These are phyloP conservation scores for Meiosimyza platycephala DNA, from an alignment of 2,888 invertebrate genomes.

Conservation along the genomic window DNA sequence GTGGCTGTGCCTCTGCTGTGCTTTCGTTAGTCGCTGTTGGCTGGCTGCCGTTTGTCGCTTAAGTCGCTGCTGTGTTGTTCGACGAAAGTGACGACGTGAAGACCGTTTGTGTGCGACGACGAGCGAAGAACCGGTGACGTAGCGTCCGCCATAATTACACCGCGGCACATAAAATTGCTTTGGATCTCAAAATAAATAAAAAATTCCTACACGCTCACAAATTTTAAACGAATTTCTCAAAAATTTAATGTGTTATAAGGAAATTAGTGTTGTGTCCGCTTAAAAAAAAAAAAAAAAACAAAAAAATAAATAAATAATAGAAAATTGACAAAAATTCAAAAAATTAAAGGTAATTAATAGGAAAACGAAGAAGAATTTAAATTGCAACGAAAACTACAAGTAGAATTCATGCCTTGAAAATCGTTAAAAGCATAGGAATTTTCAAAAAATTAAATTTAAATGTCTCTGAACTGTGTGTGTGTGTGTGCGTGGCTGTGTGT, in stretches of 20 bases:
- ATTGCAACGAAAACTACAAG: too few species aligned
- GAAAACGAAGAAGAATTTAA: too few species aligned
- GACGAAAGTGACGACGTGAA: conserved; percentile 64
- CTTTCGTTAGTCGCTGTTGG: conserved; percentile 28
- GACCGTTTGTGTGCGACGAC: conserved; percentile 57
- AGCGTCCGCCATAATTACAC: conserved; percentile 68
- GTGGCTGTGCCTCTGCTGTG: conserved; percentile 22
- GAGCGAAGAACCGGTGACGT: conserved; percentile 67
- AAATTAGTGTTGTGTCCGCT: neutral
- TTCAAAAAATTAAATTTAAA: neutral
- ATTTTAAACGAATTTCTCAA: too few species aligned
- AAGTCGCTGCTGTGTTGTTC: conserved; percentile 57
- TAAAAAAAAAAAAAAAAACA: conserved; percentile 15
- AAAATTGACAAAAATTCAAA: conserved; percentile 42
- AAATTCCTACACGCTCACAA: neutral
- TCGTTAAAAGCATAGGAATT: conserved; percentile 20
- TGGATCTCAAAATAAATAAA: conserved; percentile 37
- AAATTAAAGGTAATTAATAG: conserved; percentile 9
- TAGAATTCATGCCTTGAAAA: too few species aligned
- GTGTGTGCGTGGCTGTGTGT: conserved; percentile 34
- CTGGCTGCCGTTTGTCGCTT: conserved; percentile 38
- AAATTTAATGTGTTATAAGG: too few species aligned
- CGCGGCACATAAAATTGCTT: conserved; percentile 58
- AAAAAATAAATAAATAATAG: conserved; percentile 1
- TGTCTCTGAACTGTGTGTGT: conserved; percentile 11